Conservation (phyloP, 2,113 vertebrate species). For the Cryptotis parvus region DNA sequence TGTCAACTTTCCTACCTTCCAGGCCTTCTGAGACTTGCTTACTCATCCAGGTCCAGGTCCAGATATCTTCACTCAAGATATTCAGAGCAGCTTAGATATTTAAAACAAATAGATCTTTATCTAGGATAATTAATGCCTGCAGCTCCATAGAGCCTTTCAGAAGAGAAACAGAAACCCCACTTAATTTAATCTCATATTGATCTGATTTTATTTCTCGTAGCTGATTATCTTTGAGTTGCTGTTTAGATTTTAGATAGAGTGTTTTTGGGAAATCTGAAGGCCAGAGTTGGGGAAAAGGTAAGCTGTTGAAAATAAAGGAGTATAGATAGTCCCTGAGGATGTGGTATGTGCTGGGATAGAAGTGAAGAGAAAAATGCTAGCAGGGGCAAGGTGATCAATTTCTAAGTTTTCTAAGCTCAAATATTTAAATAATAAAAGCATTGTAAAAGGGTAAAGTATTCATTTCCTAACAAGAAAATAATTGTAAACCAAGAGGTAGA, state of each 20-base stretch:
- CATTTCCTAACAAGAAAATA: constrained; percentile 28
- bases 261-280: background rate
- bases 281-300: too few species aligned
- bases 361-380: background rate
- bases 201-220: background rate
- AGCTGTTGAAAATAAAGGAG: background rate
- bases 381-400: background rate
- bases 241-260: background rate
- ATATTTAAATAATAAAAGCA: background rate
- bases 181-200: background rate
- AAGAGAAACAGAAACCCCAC: background rate
- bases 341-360: background rate
- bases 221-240: background rate
- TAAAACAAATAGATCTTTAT: background rate
- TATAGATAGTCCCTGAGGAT: background rate
- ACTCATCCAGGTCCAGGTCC: background rate
- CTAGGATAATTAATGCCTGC: background rate
- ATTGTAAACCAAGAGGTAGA: background rate
- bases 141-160: background rate
- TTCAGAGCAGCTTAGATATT: background rate
- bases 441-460: background rate
- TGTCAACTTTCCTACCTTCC: background rate
- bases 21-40: background rate
- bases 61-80: background rate
- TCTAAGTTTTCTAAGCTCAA: background rate